phyloP scores from a whole-genome alignment of 1,140 invertebrate genomes.

The Monomorium pharaonis region DNA sequence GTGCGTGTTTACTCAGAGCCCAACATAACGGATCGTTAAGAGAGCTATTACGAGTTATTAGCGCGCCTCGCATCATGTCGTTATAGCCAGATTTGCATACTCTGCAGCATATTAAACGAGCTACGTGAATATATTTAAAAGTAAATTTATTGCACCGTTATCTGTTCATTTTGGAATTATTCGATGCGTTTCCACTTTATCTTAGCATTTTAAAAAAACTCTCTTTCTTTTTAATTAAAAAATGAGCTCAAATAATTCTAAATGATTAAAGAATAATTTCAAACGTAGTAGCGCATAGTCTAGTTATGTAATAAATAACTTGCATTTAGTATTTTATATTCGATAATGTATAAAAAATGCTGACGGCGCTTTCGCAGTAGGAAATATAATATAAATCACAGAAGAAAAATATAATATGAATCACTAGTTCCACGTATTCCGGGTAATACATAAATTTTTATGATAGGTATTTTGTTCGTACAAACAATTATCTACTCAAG shows the following conservation, averaged over 20 bases:
- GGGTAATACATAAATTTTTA: neutral
- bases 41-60: conserved; percentile 11
- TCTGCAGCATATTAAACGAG: neutral
- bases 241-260: neutral
- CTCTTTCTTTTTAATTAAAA: neutral
- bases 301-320: conserved; percentile 10
- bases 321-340: too few species aligned
- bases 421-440: conserved; percentile 10
- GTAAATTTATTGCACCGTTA: too few species aligned
- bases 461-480: neutral
- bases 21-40: neutral
- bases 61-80: neutral
- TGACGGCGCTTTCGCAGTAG: neutral
- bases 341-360: neutral
- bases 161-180: neutral
- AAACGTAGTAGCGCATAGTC: neutral
- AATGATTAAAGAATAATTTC: neutral
- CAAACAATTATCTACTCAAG: neutral
- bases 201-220: neutral
- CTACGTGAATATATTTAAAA: neutral
- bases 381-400: neutral
- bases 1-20: conserved; percentile 4
- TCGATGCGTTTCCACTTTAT: neutral
- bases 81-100: neutral
- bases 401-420: too few species aligned